Base-by-base conservation (phyloP, 2,797 vertebrate species). In the Huso huso region DNA sequence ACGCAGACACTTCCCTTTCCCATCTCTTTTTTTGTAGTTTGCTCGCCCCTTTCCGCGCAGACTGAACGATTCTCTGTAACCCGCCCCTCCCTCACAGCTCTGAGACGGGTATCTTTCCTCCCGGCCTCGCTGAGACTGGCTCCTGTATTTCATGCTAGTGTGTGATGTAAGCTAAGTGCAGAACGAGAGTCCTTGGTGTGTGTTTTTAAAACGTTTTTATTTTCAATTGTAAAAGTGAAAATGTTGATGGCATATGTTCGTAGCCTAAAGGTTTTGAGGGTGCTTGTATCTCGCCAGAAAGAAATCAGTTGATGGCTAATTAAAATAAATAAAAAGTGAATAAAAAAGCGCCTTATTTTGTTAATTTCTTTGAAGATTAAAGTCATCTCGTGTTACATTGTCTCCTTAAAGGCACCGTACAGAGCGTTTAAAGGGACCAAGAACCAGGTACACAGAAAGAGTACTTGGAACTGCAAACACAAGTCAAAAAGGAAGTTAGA, bases 111-210 rank as follows among this genome's bases (percentile, higher is more conserved):
- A 62, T 60, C 73, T 70, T 55, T 13, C 73, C 77, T 78, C 75
- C 69, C 1, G 75, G 80, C 66, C 80, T 81, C 77, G 80, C 73
- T 76, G 72, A 75, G 82, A 76, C n/a, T 82, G 67, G 70, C 70
- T 83, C 77, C 77, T 68, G 73, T 77, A 76, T 74, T 76, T 77
- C 68, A 71, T 74, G 70, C 75, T 83, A 76, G 81, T 75, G 77
- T 77, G 85, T 88, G 81, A 83, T 87, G 84, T 87, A 84, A 78
- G 79, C 81, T 77, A 81, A 79, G 76, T 76, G 61, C 74, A 78
- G 76, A 73, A 51, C 69, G 71, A 78, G 73, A 76, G 60, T 37
- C 23, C 23, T 37, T 37, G 4, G 23, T 37, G 23, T 37, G 23
- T 37, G 23, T 37, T 70, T 62, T 71, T 79, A 82, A 76, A 68